Conservation (phyloP, 2,113 vertebrate genomes). For the Odontophorus gujanensis region DNA sequence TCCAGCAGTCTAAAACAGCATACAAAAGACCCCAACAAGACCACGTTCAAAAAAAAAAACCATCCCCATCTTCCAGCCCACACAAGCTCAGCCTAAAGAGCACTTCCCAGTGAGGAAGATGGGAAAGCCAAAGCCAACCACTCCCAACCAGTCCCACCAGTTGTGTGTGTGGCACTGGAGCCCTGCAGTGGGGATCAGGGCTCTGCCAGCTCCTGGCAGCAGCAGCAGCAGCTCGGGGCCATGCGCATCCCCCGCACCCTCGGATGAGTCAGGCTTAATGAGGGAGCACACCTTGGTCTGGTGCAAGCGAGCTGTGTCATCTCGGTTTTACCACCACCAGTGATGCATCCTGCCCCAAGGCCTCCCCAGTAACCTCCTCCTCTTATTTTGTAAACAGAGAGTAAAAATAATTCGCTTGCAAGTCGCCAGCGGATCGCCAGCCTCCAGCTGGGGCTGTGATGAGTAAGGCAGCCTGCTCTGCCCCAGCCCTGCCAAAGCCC, state of each 20-base stretch:
- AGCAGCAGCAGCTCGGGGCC: not conserved
- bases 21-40: not conserved
- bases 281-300: not conserved
- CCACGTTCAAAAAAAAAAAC: not conserved
- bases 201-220: not conserved
- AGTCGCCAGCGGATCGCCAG: conserved; percentile 22
- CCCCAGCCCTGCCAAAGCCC: not conserved
- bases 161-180: not conserved
- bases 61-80: not conserved
- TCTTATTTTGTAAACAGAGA: conserved; percentile 52
- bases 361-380: not conserved
- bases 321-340: not conserved
- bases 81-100: not conserved
- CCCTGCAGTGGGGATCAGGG: not conserved
- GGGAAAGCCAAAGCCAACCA: not conserved
- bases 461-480: conserved; percentile 4
- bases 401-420: conserved; percentile 24
- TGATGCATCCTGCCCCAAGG: not conserved
- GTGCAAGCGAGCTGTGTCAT: accelerated
- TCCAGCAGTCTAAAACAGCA: not conserved
- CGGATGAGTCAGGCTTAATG: not conserved
- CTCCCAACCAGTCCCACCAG: not conserved
- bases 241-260: not conserved
- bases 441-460: conserved; percentile 31
- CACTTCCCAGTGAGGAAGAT: not conserved